Conservation (phyloP, 2,113 vertebrate species). For the Xenopus borealis region DNA sequence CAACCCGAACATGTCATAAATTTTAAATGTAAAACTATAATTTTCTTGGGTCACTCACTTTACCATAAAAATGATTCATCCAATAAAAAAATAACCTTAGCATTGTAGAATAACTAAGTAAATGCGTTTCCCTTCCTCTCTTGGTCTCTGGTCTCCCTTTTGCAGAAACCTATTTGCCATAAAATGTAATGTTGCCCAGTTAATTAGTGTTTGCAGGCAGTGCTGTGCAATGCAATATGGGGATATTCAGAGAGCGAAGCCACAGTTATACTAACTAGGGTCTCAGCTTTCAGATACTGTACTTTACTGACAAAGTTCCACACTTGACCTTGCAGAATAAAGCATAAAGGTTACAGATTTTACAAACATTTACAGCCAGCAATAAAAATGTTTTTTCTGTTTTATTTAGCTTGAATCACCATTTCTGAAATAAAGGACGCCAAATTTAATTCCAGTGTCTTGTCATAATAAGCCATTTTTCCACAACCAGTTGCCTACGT, state of each 20-base stretch:
- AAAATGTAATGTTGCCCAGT: neutral
- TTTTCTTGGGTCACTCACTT: neutral
- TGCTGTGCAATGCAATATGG: constrained; percentile 4
- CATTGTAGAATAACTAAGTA: neutral
- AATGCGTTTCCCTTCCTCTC: too few relatives aligned
- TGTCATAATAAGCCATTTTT: too few relatives aligned
- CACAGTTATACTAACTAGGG: neutral
- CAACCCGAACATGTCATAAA: too few relatives aligned
- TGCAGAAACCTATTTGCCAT: too few relatives aligned
- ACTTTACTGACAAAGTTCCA: constrained; percentile 4
- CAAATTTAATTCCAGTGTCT: too few relatives aligned
- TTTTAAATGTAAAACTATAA: too few relatives aligned
- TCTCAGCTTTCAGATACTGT: constrained; percentile 17
- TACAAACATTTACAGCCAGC: constrained; percentile 4
- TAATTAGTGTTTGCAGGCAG: constrained; percentile 27
- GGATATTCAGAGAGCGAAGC: constrained; percentile 3
- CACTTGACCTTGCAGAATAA: constrained; percentile 29
- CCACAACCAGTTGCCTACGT: too few relatives aligned
- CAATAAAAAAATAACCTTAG: too few relatives aligned
- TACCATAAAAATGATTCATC: neutral
- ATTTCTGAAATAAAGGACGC: too few relatives aligned
- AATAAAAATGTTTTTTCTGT: neutral
- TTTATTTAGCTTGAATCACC: too few relatives aligned
- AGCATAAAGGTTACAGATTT: constrained; percentile 16
- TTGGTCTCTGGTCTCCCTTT: too few relatives aligned